Conservation (phyloP, 2,797 vertebrate genomes). For the Artibeus jamaicensis region DNA sequence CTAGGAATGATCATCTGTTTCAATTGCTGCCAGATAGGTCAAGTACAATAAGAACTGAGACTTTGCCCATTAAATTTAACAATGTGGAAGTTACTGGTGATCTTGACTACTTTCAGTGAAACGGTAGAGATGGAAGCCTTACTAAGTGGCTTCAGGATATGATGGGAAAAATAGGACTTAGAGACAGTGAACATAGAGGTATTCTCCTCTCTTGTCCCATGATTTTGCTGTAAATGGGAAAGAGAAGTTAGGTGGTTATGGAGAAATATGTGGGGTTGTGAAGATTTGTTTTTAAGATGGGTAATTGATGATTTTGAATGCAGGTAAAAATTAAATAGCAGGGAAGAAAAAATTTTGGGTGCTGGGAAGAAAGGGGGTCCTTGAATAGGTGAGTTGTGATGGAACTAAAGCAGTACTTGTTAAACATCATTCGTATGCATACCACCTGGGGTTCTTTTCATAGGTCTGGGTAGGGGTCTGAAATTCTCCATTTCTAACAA, state of each 20-base stretch:
- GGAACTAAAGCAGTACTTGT: background rate
- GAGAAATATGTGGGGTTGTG: background rate
- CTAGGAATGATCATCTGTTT: background rate
- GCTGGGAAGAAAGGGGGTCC: background rate
- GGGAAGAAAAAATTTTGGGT: background rate
- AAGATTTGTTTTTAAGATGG: slow-evolving; percentile 1
- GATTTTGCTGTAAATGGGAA: slow-evolving; percentile 1
- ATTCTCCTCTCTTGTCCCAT: background rate
- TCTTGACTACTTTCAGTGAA: background rate
- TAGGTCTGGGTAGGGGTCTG: background rate
- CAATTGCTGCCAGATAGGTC: background rate
- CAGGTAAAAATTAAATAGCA: background rate
- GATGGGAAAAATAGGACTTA: background rate
- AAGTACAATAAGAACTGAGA: background rate
- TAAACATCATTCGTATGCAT: background rate
- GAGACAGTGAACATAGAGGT: background rate
- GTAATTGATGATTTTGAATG: background rate
- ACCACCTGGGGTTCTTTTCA: background rate
- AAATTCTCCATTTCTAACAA: background rate
- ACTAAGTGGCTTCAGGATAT: background rate
- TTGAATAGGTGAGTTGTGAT: background rate
- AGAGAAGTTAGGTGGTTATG: background rate
- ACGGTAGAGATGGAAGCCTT: background rate
- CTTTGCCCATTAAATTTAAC: background rate
- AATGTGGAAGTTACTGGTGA: background rate